Percentiles rank a stretch among this genome's conserved stretches.
These are phyloP conservation scores for Nothoprocta pentlandii DNA, from an alignment of 2,113 vertebrate species.

Conservation along the genomic window DNA sequence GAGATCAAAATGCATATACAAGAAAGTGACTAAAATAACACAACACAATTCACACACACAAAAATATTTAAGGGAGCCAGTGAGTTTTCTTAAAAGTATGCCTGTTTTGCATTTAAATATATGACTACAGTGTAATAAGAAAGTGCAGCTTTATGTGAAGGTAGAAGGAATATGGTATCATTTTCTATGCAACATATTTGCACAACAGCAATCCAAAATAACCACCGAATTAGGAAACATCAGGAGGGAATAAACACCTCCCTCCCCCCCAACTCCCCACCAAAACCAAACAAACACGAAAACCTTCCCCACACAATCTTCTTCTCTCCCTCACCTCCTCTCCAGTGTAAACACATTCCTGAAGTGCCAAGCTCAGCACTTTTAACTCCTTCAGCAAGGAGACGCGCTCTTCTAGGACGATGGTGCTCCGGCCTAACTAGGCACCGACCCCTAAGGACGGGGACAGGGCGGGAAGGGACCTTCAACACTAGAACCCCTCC, in stretches of 20 bases:
- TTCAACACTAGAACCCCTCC: conserved; percentile 52
- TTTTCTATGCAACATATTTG: neutral
- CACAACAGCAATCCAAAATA: neutral
- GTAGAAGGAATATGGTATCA: neutral
- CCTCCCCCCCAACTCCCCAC: neutral
- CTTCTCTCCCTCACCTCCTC: neutral
- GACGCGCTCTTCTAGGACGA: neutral
- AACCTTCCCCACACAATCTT: neutral
- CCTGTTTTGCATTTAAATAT: neutral
- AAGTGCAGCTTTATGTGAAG: neutral
- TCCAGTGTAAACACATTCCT: neutral
- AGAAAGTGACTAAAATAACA: neutral
- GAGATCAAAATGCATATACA: neutral
- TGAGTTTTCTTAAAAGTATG: neutral
- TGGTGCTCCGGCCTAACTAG: rapidly evolving
- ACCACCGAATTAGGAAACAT: neutral
- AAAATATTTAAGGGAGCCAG: neutral
- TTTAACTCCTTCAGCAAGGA: conserved; percentile 14
- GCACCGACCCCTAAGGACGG: neutral
- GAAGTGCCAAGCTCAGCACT: neutral
- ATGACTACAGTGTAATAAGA: neutral
- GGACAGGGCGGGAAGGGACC: conserved; percentile 13
- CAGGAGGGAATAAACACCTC: neutral
- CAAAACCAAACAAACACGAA: neutral
- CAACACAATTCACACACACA: neutral